Evolutionary conservation across 2,888 invertebrate genomes (phyloP).

Genomic region (Bedellia somnulentella): DNA sequence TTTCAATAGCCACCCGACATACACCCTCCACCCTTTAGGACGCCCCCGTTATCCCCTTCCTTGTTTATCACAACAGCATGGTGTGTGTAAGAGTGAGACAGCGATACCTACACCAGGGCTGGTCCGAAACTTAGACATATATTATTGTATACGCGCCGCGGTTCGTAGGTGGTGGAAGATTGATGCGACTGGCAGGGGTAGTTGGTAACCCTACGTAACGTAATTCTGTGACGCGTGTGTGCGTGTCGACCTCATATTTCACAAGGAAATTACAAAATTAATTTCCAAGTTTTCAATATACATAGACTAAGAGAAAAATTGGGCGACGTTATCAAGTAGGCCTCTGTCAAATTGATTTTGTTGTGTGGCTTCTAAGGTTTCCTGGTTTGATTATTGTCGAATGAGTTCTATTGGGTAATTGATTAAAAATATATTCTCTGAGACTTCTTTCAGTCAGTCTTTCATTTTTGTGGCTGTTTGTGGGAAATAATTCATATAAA

Average conservation of each 20-base stretch:
- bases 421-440: too few species aligned
- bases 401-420: too few species aligned
- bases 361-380: constrained; percentile 27
- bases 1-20: constrained; percentile 58
- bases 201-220: constrained; percentile 57
- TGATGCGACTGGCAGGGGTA: constrained; percentile 46
- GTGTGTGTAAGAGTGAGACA: constrained; percentile 18
- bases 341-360: constrained; percentile 30
- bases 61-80: constrained; percentile 16
- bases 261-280: constrained; percentile 55
- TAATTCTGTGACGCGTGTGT: constrained; percentile 47
- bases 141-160: constrained; percentile 50
- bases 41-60: constrained; percentile 37
- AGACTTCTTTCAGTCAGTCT: too few species aligned
- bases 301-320: constrained; percentile 32
- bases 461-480: too few species aligned
- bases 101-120: constrained; percentile 44
- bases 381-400: too few species aligned
- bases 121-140: constrained; percentile 62
- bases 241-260: constrained; percentile 45
- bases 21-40: constrained; percentile 60
- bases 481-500: too few species aligned
- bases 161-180: constrained; percentile 57
- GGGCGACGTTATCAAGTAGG: constrained; percentile 21
- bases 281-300: constrained; percentile 52